Base-by-base conservation (phyloP, 2,888 invertebrate genomes). In the Orthonevra nobilis region DNA sequence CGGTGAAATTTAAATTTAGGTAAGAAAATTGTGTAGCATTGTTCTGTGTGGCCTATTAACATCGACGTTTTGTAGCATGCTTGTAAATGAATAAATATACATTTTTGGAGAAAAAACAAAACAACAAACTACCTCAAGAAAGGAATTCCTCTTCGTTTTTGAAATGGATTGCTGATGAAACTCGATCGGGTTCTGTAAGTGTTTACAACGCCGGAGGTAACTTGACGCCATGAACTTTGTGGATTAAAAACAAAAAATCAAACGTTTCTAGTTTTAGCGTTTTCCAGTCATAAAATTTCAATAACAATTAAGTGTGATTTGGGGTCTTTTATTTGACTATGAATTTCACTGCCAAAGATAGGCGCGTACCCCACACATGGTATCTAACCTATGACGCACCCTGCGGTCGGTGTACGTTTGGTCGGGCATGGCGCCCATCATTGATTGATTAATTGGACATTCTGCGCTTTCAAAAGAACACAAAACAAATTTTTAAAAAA, bases 361-460 rank as follows among this genome's bases (percentile, higher is more conserved):
- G 23, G 28, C n/a, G n/a, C 3, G 14, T 14, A 12, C 30, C 36
- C 30, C 60, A 52, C 70, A 60, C 60, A 52, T 36, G 19, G 36
- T 44, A n/a, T n/a, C n/a, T 4, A 23, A 40, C 5, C 34, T 19
- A 7, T 32, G 48, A 58, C n/a, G 46, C 44, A 52, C 61, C 52
- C 44, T 19, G 52, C 12, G 66, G 38, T 15, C 10, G 28, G 40
- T 23, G 38, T 42, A 44, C 50, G 12, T 38, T 30, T 58, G 10
- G 34, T 44, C 28, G 61, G 30, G 19, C 23, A n/a, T 34, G 40
- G 77, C 58, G 77, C 46, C 70, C 70, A 77, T 64, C 58, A 38
- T 52, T 77, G 70, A 77, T 77, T 77, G 77, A 77, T 77, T 70
- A 70, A 77, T 77, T 52, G 58, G 58, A 23, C 40, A 44, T 64